Percentiles rank a stretch among this genome's conserved stretches.
phyloP scores from a whole-genome alignment of 2,888 invertebrate genomes.

The Acholoe squamosa region DNA sequence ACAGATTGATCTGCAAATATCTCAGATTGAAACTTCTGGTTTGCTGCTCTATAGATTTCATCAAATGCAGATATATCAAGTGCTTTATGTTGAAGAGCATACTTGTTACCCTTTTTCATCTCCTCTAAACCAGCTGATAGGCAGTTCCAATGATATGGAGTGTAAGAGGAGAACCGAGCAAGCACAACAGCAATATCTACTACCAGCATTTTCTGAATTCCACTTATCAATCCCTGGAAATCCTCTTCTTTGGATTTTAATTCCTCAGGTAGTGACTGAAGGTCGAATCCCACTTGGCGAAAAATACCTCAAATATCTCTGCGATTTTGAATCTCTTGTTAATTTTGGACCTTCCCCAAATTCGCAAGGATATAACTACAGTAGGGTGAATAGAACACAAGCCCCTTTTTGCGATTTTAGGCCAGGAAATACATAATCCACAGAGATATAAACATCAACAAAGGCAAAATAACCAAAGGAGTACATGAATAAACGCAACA shows the following conservation, averaged over 20 bases:
- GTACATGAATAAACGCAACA: no score
- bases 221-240: not conserved
- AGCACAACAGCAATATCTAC: not conserved
- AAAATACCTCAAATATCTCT: no score
- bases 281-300: no score
- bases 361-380: no score
- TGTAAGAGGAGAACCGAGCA: not conserved
- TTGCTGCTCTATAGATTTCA: not conserved
- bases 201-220: not conserved
- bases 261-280: not conserved
- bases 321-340: no score
- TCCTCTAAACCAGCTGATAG: not conserved
- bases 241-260: not conserved
- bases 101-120: not conserved
- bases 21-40: not conserved
- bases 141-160: constrained; percentile 14
- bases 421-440: no score
- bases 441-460: no score
- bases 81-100: not conserved
- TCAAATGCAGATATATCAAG: not conserved
- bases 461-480: no score
- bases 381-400: no score
- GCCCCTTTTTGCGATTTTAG: no score
- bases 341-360: no score
- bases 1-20: not conserved